Evolutionary conservation across 1,140 invertebrate species (phyloP).

Genomic region (Heterodera schachtii): DNA sequence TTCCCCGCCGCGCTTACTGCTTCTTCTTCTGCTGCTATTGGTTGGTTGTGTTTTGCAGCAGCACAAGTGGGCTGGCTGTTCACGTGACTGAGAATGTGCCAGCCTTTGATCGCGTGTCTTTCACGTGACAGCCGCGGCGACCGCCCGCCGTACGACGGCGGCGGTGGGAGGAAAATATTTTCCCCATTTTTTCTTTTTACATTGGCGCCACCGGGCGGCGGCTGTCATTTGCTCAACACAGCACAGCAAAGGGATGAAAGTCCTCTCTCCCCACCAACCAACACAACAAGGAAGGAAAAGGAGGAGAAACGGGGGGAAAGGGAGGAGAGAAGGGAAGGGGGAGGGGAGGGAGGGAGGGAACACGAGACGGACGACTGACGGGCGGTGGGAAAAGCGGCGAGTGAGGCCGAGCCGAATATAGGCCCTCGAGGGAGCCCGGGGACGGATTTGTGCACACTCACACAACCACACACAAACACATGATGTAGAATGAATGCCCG

Average conservation of each 20-base stretch:
- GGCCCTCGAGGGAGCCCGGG: background rate
- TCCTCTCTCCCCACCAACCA: background rate
- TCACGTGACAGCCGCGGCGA: slow-evolving; percentile 6
- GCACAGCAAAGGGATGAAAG: background rate
- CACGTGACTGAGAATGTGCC: background rate
- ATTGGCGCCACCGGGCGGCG: background rate
- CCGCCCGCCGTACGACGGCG: background rate
- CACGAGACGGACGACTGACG: background rate
- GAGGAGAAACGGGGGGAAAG: background rate
- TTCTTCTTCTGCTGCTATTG: background rate
- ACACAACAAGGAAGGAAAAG: background rate
- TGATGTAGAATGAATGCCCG: too few relatives aligned
- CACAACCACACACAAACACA: too few relatives aligned
- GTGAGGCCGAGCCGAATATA: background rate
- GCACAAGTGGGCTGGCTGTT: background rate
- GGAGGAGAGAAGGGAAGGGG: too few relatives aligned
- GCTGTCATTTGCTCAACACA: background rate
- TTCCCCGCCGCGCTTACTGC: too few relatives aligned
- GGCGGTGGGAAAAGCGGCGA: background rate
- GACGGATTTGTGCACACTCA: background rate
- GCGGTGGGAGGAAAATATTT: slow-evolving; percentile 2
- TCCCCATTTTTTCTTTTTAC: background rate
- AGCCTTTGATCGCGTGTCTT: background rate
- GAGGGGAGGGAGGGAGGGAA: background rate
- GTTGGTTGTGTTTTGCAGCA: background rate